Evolutionary conservation across 2,113 vertebrate species (phyloP).

Genomic region (Atrichornis clamosus): DNA sequence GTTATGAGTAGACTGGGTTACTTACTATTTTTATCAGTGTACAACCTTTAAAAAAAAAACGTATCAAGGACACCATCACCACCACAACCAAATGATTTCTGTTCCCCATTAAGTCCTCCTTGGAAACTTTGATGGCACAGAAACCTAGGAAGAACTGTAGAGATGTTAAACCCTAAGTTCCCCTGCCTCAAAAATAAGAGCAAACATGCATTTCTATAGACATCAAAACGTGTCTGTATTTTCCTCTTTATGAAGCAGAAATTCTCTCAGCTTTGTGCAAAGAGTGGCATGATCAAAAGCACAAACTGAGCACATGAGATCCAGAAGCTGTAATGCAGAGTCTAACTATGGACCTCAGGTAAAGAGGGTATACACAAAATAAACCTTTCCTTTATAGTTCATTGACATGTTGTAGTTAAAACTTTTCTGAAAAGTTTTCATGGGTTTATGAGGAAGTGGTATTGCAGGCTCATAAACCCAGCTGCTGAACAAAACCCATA

Average conservation of each 20-base stretch:
- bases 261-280: conserved; percentile 46
- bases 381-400: conserved; percentile 36
- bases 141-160: not conserved
- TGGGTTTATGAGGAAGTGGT: not conserved
- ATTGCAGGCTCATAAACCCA: not conserved
- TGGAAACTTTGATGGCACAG: conserved; percentile 42
- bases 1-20: conserved; percentile 27
- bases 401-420: conserved; percentile 1
- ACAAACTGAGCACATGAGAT: not conserved
- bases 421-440: conserved; percentile 29
- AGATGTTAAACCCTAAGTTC: conserved; percentile 48
- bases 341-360: conserved; percentile 21
- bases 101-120: conserved; percentile 29
- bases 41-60: conserved; percentile 22
- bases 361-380: conserved; percentile 43
- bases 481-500: not conserved
- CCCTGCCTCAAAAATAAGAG: conserved; percentile 58
- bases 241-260: conserved; percentile 54
- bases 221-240: conserved; percentile 48
- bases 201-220: conserved; percentile 52
- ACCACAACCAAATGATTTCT: conserved; percentile 61
- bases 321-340: conserved; percentile 1
- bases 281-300: conserved; percentile 60
- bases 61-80: not conserved
- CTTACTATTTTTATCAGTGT: conserved; percentile 31